Evolutionary conservation across 1,140 invertebrate genomes (phyloP), one percentile per base, ranked within the genome.

Genomic region (Pogonomyrmex barbatus): DNA sequence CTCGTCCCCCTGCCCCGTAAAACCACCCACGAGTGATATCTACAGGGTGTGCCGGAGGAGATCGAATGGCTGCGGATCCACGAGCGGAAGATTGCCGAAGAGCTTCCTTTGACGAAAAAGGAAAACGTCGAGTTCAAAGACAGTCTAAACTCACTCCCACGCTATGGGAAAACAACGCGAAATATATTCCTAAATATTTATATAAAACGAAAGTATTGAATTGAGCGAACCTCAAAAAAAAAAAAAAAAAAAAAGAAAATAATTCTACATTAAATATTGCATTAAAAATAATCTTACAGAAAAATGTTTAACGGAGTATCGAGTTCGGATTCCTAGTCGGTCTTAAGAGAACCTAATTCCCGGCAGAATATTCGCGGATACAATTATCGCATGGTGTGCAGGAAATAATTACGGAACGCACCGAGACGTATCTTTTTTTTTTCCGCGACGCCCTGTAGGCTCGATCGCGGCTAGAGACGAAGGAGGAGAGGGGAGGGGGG

Each of bases 21-120:
- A 75, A 76, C 87, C 87, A 88, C 68, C 88, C 88, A 89, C 83
- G 79, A 86, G 75, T 63, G 84, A 42, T 73, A 83, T 83, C 42
- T 47, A 83, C 30, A 73, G 67, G 71, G 76, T 67, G 87, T 82
- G 54, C 42, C 70, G n/a, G 47, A 42, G 42, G 75, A 52, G 62
- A 68, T 71, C 17, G 47, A 68, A 24, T 24, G 62, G 68, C 76
- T 76, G 52, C 54, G 54, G 54, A 62, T 12, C n/a, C 5, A 52
- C 12, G n/a, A 76, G 58, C 33, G 45, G 10, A 70, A 33, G 24
- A 45, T 12, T 0, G n/a, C 17, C 24, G 8, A 81, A 56, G 24
- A 24, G 9, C 30, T 45, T 30, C 14, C 9, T 4, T 5, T 17
- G 4, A n/a, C 2, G 14, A 42, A 30, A 17, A 60, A 4, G 14